Conservation (phyloP, 2,888 invertebrate species). For the Siphlonurus alternatus region DNA sequence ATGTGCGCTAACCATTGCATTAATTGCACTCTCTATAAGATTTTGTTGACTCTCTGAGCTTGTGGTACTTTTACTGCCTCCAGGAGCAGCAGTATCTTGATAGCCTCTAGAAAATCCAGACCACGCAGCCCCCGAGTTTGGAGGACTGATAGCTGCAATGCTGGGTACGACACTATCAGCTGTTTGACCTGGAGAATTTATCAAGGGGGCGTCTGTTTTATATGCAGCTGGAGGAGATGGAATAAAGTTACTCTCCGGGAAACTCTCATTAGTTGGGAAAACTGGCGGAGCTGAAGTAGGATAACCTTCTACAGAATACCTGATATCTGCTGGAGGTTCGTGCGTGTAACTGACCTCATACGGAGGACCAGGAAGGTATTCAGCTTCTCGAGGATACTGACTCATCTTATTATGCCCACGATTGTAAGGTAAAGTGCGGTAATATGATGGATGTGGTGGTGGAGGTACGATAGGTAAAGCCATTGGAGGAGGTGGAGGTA, state of each 20-base stretch:
- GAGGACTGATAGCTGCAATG: neutral
- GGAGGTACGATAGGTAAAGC: conserved; percentile 26
- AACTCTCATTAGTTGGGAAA: neutral
- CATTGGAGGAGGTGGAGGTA: conserved; percentile 24
- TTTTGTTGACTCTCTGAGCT: neutral
- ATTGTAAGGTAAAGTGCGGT: conserved; percentile 46
- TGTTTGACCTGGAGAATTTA: conserved; percentile 5
- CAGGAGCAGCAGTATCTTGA: conserved; percentile 62
- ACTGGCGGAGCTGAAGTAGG: conserved; percentile 37
- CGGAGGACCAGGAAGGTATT: conserved; percentile 36
- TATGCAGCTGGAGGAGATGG: conserved; percentile 56
- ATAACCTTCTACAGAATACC: conserved; percentile 68
- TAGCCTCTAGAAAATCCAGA: conserved; percentile 17
- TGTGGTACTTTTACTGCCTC: conserved; percentile 35
- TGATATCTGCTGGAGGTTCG: conserved; percentile 36
- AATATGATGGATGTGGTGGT: conserved; percentile 32
- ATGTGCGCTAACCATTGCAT: conserved; percentile 31
- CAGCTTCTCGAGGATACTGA: conserved; percentile 44
- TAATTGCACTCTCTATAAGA: neutral
- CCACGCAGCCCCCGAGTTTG: neutral
- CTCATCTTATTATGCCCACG: conserved; percentile 16
- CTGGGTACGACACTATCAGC: neutral
- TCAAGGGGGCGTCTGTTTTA: conserved; percentile 36
- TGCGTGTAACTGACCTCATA: conserved; percentile 29
- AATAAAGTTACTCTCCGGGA: conserved; percentile 26